Conservation (phyloP, 2,797 vertebrate species). For the Sebastes cheni region DNA sequence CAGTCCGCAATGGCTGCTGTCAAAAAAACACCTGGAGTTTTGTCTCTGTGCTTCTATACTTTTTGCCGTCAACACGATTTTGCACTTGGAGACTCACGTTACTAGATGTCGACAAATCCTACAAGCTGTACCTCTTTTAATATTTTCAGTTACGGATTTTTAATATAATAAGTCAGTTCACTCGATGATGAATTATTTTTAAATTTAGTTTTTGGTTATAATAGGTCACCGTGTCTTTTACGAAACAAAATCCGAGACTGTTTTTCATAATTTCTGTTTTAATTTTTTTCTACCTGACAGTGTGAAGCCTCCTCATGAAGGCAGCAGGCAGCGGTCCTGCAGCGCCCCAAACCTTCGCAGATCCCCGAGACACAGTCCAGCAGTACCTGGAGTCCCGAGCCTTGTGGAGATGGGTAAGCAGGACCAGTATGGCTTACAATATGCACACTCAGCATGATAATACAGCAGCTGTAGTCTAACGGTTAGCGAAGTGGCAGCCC, state of each 20-base stretch:
- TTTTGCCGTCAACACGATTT: too few relatives aligned
- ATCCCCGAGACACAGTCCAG: constrained; percentile 88
- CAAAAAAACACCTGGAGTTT: too few relatives aligned
- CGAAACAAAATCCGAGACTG: not conserved
- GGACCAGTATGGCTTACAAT: not conserved
- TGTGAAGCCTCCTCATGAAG: constrained; percentile 88
- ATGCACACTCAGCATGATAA: not conserved
- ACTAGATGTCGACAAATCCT: too few relatives aligned
- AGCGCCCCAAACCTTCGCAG: constrained; percentile 94
- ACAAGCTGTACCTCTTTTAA: too few relatives aligned
- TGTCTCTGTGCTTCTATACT: too few relatives aligned
- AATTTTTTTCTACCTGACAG: constrained; percentile 64
- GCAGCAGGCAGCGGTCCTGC: constrained; percentile 92
- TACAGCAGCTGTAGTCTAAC: not conserved
- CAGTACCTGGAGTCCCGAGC: constrained; percentile 92
- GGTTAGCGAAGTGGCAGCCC: not conserved
- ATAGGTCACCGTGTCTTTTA: not conserved
- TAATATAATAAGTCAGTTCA: not conserved
- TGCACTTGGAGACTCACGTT: too few relatives aligned
- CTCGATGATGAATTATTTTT: not conserved
- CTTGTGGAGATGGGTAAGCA: constrained; percentile 92
- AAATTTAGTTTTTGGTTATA: not conserved
- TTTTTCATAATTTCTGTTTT: not conserved
- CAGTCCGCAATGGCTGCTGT: too few relatives aligned
- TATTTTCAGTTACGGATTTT: not conserved